Evolutionary conservation across 2,888 invertebrate species (phyloP).

Genomic region (Thereva unica): DNA sequence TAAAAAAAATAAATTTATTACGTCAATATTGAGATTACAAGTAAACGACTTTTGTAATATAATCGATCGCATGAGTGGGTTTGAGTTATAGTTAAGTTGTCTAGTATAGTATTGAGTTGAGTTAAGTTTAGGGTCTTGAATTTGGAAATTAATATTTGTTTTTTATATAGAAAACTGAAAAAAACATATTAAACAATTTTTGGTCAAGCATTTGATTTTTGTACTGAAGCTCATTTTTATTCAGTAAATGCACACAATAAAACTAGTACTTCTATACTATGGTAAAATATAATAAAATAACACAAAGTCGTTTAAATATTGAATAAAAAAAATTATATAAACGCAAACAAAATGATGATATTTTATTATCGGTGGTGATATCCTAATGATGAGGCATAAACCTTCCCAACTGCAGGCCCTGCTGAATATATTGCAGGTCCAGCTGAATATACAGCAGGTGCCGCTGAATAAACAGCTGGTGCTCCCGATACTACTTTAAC

Average conservation of each 20-base stretch:
- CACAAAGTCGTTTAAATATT: constrained; percentile 4
- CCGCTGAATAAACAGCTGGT: constrained; percentile 55
- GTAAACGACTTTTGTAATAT: too few relatives aligned
- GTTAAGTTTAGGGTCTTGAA: too few relatives aligned
- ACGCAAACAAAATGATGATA: constrained; percentile 15
- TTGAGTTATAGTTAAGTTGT: too few relatives aligned
- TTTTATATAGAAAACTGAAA: background rate
- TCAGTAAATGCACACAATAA: constrained; percentile 52
- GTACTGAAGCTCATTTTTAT: constrained; percentile 58
- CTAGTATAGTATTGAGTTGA: too few relatives aligned
- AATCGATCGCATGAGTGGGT: too few relatives aligned
- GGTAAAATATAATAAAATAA: constrained; percentile 14
- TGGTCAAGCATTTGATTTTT: constrained; percentile 44
- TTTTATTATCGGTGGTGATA: constrained; percentile 35
- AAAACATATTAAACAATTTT: background rate
- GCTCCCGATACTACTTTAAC: constrained; percentile 51
- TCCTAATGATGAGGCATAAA: constrained; percentile 34
- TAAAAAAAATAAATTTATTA: too few relatives aligned
- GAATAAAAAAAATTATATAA: constrained; percentile 23
- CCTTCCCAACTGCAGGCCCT: constrained; percentile 54
- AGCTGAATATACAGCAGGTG: constrained; percentile 56
- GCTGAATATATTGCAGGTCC: constrained; percentile 60
- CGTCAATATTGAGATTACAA: too few relatives aligned
- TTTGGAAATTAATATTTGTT: background rate
- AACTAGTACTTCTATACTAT: constrained; percentile 3